Evolutionary conservation across 2,113 vertebrate genomes (phyloP).

Genomic region (Glareola pratincola): DNA sequence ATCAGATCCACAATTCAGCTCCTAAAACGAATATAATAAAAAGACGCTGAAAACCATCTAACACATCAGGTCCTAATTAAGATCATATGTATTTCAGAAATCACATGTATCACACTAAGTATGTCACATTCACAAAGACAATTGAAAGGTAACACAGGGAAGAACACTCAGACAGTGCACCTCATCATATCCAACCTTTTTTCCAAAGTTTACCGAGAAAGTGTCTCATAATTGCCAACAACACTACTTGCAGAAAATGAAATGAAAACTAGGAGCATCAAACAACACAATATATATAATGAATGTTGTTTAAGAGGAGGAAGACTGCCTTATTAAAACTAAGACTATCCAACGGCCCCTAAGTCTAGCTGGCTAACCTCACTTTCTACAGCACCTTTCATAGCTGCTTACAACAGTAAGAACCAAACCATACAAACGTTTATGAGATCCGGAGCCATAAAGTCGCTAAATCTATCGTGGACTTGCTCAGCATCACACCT

Average conservation of each 20-base stretch:
- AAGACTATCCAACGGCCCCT: neutral
- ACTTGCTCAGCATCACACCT: neutral
- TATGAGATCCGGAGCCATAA: neutral
- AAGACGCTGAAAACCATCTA: neutral
- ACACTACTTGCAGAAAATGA: neutral
- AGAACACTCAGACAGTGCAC: neutral
- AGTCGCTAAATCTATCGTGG: neutral
- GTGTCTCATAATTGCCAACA: neutral
- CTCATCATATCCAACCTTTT: neutral
- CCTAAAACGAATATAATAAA: neutral
- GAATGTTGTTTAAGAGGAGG: neutral
- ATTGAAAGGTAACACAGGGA: neutral
- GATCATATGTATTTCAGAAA: neutral
- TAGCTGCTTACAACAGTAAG: neutral
- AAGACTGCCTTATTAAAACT: neutral
- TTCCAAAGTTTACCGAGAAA: neutral
- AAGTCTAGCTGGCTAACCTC: neutral
- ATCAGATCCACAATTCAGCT: neutral
- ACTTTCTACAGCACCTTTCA: neutral
- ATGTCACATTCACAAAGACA: neutral
- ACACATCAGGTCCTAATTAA: neutral
- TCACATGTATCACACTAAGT: too few relatives aligned
- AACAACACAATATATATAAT: neutral
- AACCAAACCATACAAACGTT: neutral
- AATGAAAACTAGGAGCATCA: neutral